Evolutionary conservation across 2,797 vertebrate genomes (phyloP).

Genomic region (Myotis findleyi): DNA sequence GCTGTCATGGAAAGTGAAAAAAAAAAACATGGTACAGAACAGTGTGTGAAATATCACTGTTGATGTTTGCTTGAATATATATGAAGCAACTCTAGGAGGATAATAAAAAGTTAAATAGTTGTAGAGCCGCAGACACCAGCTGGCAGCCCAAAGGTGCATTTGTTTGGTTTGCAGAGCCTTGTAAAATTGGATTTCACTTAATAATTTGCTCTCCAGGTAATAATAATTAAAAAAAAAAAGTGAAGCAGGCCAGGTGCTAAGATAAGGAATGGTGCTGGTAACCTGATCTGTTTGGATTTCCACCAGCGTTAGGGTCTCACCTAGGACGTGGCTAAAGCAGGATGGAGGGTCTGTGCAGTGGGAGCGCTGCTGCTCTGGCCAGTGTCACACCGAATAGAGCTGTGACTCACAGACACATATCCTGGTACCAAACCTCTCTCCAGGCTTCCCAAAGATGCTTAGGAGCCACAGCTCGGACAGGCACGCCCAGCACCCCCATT

Average conservation of each 20-base stretch:
- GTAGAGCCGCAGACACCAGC: not conserved
- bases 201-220: slow-evolving; percentile 36
- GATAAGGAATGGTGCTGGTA: not conserved
- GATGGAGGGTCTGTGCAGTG: not conserved
- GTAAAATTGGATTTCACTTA: slow-evolving; percentile 42
- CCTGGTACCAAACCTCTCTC: not conserved
- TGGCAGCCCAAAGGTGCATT: not conserved
- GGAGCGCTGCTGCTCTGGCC: not conserved
- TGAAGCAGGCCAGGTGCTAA: not conserved
- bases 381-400: not conserved
- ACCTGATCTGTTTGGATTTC: not conserved
- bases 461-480: not conserved
- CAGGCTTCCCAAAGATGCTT: not conserved
- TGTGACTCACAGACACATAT: not conserved
- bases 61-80: slow-evolving; percentile 37
- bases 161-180: not conserved
- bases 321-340: not conserved
- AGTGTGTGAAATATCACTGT: not conserved
- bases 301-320: not conserved
- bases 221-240: not conserved
- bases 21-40: not conserved
- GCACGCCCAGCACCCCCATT: too few species aligned
- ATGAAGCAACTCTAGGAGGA: not conserved
- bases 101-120: not conserved
- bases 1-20: not conserved